Base-by-base conservation (phyloP, 2,888 invertebrate species). In the Melanostoma mellinum region DNA sequence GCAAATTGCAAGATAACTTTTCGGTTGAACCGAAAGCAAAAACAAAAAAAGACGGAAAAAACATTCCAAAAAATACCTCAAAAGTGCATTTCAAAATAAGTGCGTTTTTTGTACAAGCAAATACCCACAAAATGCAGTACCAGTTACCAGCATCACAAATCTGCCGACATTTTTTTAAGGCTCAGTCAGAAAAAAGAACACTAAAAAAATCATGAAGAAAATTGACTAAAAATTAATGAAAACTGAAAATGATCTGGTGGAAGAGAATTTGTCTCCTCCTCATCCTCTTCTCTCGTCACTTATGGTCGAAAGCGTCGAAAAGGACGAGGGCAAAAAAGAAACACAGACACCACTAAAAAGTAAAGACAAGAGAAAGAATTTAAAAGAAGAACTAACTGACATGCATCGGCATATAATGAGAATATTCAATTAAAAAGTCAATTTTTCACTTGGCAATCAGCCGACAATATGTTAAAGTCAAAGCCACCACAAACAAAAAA, bases 351-450 rank as follows among this genome's bases (percentile, higher is more conserved):
- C 36, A n/a, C 30, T 40, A 42, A 65, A 60, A 38, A n/a, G 8
- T 9, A 20, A 35, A 40, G 6, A 60, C 42, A 69, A 68, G 33
- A 61, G 35, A 42, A 44, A 67, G 44, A 67, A 67, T 52, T 20
- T 42, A 35, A 44, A 67, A 55, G n/a, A 74, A 67, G 68, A 74
- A 68, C 38, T 38, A 68, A 75, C 65, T 52, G 67, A 67, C 40
- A 77, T 53, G 68, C 69, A 80, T 79, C 63, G 71, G 53, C 63
- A 67, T 32, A 84, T 79, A 84, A 84, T 79, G 74, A 79, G 74
- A 75, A 79, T 79, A 84, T 84, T 84, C 84, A 84, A 84, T 84
- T 84, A 84, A 84, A 84, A 84, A 79, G 74, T 84, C 84, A 84
- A 84, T 84, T 84, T 84, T 79, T 84, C 82, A 84, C 82, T 82